phyloP scores from a whole-genome alignment of 2,113 vertebrate species.

The Lasiurus borealis region DNA sequence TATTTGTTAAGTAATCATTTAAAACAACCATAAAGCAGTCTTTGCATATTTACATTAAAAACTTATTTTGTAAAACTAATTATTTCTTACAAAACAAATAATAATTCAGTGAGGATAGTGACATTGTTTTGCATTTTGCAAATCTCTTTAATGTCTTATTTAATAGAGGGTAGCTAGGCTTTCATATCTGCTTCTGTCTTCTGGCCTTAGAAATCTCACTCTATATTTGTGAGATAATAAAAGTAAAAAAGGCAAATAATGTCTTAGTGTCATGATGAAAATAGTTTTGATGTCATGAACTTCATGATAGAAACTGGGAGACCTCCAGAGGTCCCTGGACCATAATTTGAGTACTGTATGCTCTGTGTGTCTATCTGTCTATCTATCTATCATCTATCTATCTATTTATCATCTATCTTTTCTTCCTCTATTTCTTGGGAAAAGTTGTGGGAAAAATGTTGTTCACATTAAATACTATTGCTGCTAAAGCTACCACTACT shows the following conservation, averaged over 20 bases:
- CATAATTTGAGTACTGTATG: not conserved
- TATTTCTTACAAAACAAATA: not conserved
- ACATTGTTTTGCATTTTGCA: not conserved
- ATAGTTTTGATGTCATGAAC: not conserved
- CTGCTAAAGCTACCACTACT: not conserved
- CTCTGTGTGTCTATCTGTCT: not conserved
- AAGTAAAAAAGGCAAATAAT: not conserved
- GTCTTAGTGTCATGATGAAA: not conserved
- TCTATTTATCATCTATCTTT: not conserved
- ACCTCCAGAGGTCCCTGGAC: not conserved
- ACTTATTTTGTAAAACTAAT: not conserved
- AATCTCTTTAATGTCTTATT: not conserved
- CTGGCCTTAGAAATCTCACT: not conserved
- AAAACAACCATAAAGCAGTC: not conserved
- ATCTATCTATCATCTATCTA: not conserved
- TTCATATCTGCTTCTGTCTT: not conserved
- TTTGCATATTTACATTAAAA: not conserved
- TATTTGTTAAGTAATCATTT: not conserved
- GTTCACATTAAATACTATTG: not conserved
- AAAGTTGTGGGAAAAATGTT: not conserved
- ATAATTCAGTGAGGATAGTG: not conserved
- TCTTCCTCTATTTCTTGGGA: not conserved
- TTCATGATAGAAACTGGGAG: not conserved
- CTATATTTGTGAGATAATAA: not conserved
- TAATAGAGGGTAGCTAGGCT: not conserved